These are phyloP conservation scores for Cyclophora punctaria DNA, from an alignment of 2,888 invertebrate genomes.

Conservation along the genomic window DNA sequence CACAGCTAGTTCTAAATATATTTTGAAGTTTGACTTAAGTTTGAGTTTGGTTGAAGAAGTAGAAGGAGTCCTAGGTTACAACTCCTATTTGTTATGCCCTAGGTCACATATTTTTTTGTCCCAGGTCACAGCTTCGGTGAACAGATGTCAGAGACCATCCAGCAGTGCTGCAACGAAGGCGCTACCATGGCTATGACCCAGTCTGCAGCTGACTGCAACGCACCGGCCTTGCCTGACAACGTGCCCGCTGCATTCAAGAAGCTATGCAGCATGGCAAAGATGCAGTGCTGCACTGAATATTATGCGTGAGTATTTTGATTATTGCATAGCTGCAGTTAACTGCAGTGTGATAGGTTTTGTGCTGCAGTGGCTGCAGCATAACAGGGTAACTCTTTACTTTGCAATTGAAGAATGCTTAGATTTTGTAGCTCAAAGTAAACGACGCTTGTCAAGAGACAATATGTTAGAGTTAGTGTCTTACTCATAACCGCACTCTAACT, in stretches of 20 bases:
- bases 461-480: too few relatives aligned
- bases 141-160: slow-evolving; percentile 46
- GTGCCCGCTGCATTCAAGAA: slow-evolving; percentile 33
- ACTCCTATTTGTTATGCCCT: too few relatives aligned
- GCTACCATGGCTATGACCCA: slow-evolving; percentile 42
- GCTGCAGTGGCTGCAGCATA: too few relatives aligned
- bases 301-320: slow-evolving; percentile 40
- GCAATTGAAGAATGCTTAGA: too few relatives aligned
- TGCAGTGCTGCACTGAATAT: slow-evolving; percentile 58
- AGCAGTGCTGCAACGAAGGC: slow-evolving; percentile 56
- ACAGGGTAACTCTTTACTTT: too few relatives aligned
- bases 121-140: slow-evolving; percentile 41
- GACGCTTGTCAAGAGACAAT: too few relatives aligned
- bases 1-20: too few relatives aligned
- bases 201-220: slow-evolving; percentile 40
- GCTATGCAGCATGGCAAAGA: slow-evolving; percentile 49
- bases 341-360: too few relatives aligned
- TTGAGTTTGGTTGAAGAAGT: too few relatives aligned
- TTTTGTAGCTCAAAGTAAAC: too few relatives aligned
- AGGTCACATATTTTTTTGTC: not conserved
- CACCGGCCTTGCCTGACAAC: slow-evolving; percentile 29
- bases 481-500: too few relatives aligned
- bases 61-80: too few relatives aligned
- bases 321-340: not conserved
- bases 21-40: not conserved